phyloP scores from a whole-genome alignment of 1,140 invertebrate species.

The Homalodisca vitripennis region DNA sequence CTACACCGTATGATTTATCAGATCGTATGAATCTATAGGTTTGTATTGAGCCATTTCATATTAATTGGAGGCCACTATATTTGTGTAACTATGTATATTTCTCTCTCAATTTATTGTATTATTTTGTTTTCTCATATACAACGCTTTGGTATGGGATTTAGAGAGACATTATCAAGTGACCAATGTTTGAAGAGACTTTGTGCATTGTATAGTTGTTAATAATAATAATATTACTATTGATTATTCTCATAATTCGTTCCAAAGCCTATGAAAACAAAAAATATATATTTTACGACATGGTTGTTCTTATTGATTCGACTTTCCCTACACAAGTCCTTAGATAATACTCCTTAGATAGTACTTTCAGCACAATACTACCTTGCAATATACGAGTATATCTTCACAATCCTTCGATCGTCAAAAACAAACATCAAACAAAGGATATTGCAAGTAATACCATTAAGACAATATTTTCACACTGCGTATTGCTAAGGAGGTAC shows the following conservation, averaged over 20 bases:
- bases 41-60: slow-evolving; percentile 8
- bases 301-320: too few species aligned
- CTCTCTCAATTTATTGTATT: slow-evolving; percentile 10
- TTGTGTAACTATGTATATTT: slow-evolving; percentile 24
- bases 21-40: too few species aligned
- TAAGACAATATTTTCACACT: too few species aligned
- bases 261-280: slow-evolving; percentile 23
- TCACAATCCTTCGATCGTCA: too few species aligned
- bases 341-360: too few species aligned
- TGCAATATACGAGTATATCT: too few species aligned
- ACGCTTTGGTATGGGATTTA: slow-evolving; percentile 1
- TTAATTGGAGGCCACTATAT: neutral
- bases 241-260: slow-evolving; percentile 25
- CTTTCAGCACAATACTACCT: too few species aligned
- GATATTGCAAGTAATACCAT: too few species aligned
- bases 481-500: too few species aligned
- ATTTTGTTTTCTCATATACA: neutral
- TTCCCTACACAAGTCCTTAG: too few species aligned
- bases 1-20: too few species aligned
- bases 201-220: slow-evolving; percentile 27
- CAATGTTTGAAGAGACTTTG: slow-evolving; percentile 15
- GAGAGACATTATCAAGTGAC: slow-evolving; percentile 4
- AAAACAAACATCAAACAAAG: too few species aligned
- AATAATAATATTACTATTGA: slow-evolving; percentile 23
- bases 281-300: slow-evolving; percentile 18